These are phyloP conservation scores for Myotis vivesi DNA, from an alignment of 2,797 vertebrate species.

Conservation along the genomic window DNA sequence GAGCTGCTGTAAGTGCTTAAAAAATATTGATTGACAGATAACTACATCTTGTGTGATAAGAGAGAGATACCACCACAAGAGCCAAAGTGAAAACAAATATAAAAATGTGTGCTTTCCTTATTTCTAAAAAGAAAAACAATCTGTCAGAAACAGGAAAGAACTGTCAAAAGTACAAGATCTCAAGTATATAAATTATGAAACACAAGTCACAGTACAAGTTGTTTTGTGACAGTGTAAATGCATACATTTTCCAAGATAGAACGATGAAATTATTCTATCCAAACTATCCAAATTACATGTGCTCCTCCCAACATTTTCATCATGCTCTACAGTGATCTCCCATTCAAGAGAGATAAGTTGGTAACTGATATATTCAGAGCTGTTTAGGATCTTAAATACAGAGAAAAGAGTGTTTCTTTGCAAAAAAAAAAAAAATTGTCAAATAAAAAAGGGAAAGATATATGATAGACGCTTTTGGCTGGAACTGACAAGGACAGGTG, in stretches of 20 bases:
- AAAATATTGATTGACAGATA: constrained; percentile 27
- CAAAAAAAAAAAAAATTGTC: neutral
- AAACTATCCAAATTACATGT: neutral
- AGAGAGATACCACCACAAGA: neutral
- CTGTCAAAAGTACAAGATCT: constrained; percentile 5
- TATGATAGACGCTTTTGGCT: neutral
- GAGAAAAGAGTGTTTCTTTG: neutral
- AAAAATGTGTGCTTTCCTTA: constrained; percentile 17
- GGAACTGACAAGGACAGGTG: neutral
- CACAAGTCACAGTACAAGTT: constrained; percentile 5
- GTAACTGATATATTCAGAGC: neutral
- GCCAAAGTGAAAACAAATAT: neutral
- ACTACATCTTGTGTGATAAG: neutral
- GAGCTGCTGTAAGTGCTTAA: neutral
- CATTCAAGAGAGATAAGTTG: neutral
- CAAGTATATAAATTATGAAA: neutral
- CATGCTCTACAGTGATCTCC: neutral
- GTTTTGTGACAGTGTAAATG: constrained; percentile 39
- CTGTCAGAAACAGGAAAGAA: constrained; percentile 40
- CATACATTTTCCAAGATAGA: constrained; percentile 25
- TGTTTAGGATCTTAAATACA: neutral
- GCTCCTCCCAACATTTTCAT: neutral
- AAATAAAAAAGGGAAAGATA: neutral
- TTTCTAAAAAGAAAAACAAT: constrained; percentile 11
- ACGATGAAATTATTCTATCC: constrained; percentile 7